Percentiles rank a stretch among this genome's conserved stretches.
phyloP scores from a whole-genome alignment of 2,888 invertebrate genomes.

The Pilophorus perplexus region DNA sequence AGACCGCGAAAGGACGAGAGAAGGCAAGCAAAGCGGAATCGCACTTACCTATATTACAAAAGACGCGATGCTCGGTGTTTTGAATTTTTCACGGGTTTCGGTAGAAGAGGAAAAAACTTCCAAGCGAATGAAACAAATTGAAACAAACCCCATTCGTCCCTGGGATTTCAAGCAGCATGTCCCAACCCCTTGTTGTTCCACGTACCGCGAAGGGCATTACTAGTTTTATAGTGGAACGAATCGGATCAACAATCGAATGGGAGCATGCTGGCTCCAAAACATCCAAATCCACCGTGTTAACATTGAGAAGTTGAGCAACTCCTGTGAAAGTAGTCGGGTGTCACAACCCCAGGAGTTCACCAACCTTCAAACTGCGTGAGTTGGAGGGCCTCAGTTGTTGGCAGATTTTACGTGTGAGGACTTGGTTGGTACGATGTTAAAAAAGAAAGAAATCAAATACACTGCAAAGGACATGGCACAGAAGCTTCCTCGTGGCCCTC shows the following conservation, averaged over 20 bases:
- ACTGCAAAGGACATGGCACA: too few relatives aligned
- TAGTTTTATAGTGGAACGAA: background rate
- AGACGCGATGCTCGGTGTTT: too few relatives aligned
- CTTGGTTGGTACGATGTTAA: too few relatives aligned
- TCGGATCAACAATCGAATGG: constrained; percentile 7
- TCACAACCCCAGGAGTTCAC: constrained; percentile 6
- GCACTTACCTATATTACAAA: too few relatives aligned
- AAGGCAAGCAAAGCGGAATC: too few relatives aligned
- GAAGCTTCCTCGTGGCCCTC: too few relatives aligned
- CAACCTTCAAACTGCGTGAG: constrained; percentile 13
- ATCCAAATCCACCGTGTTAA: constrained; percentile 17
- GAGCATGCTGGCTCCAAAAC: constrained; percentile 11
- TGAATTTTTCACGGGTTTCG: too few relatives aligned
- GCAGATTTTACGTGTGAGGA: too few relatives aligned
- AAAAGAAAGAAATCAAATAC: too few relatives aligned
- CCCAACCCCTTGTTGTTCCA: background rate
- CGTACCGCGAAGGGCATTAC: background rate
- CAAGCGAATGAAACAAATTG: background rate
- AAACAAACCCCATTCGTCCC: background rate
- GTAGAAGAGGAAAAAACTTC: too few relatives aligned
- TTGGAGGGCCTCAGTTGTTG: too few relatives aligned
- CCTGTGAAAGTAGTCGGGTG: constrained; percentile 7
- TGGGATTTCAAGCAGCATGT: background rate
- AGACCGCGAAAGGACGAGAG: too few relatives aligned
- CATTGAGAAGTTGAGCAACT: constrained; percentile 13